Percentiles rank a stretch among this genome's conserved stretches.
phyloP scores from a whole-genome alignment of 2,113 vertebrate genomes.

The Xiphorhynchus elegans region DNA sequence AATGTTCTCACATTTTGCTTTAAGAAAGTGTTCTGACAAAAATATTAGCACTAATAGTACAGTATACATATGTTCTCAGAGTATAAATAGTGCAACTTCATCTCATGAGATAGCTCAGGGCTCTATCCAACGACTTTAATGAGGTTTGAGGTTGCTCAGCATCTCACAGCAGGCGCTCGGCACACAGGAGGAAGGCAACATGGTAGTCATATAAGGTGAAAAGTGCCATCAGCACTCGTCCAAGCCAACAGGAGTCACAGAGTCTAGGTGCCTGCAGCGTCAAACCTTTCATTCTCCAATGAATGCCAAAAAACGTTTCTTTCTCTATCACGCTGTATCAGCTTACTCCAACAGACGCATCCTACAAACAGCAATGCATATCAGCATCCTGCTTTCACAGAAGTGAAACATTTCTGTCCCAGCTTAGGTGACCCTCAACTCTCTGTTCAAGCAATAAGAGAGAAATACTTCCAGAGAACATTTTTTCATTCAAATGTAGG shows the following conservation, averaged over 20 bases:
- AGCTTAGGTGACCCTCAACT: background rate
- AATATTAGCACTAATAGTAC: constrained; percentile 82
- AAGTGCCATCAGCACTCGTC: background rate
- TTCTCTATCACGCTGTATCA: background rate
- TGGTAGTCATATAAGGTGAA: background rate
- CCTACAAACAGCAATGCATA: background rate
- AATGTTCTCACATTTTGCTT: constrained; percentile 78
- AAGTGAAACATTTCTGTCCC: background rate
- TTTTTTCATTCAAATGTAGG: background rate
- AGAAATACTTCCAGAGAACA: background rate
- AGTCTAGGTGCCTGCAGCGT: background rate
- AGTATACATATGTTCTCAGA: constrained; percentile 75
- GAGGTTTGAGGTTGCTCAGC: constrained; percentile 3
- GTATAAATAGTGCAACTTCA: constrained; percentile 72
- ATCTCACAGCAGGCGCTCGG: background rate
- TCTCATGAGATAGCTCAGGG: constrained; percentile 46
- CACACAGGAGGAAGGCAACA: background rate
- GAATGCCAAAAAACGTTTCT: background rate
- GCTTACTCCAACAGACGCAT: background rate
- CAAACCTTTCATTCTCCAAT: constrained; percentile 5
- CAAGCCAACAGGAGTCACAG: background rate
- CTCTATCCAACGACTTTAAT: background rate
- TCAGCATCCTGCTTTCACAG: background rate
- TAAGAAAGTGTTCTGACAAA: constrained; percentile 74
- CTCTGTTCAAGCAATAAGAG: background rate